Conservation (phyloP, 2,113 vertebrate genomes). For the Toxotes chatareus region DNA sequence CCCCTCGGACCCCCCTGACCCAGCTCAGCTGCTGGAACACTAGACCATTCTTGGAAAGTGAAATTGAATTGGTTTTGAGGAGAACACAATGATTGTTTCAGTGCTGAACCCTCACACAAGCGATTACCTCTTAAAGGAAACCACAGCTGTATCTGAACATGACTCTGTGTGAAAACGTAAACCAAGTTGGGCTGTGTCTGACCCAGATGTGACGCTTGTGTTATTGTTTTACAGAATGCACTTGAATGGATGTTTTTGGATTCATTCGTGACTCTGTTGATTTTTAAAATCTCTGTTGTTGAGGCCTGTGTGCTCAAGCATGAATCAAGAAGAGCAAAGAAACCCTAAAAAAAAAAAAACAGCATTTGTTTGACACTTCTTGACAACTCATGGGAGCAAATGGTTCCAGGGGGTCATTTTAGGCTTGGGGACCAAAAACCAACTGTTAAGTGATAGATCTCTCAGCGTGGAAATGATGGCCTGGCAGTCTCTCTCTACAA, state of each 20-base stretch:
- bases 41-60: conserved; percentile 77
- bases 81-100: conserved; percentile 63
- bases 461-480: conserved; percentile 64
- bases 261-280: not conserved
- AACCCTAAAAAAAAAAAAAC: not conserved
- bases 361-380: conserved; percentile 46
- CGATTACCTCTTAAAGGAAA: conserved; percentile 61
- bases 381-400: conserved; percentile 59
- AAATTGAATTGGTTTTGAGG: conserved; percentile 76
- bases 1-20: conserved; percentile 57
- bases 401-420: conserved; percentile 52
- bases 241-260: not conserved
- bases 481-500: conserved; percentile 53
- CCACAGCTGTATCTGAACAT: conserved; percentile 57
- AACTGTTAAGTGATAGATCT: conserved; percentile 78
- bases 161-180: conserved; percentile 30
- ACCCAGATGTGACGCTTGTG: conserved; percentile 24
- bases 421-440: conserved; percentile 56
- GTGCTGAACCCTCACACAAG: conserved; percentile 53
- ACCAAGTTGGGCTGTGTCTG: conserved; percentile 17
- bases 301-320: not conserved
- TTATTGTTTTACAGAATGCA: conserved; percentile 10
- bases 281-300: conserved; percentile 7
- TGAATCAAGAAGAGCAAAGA: not conserved
- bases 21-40: conserved; percentile 78